Percentiles rank a stretch among this genome's conserved stretches.
These are phyloP conservation scores for Hartigia nigra DNA, from an alignment of 2,888 invertebrate genomes.

Conservation along the genomic window DNA sequence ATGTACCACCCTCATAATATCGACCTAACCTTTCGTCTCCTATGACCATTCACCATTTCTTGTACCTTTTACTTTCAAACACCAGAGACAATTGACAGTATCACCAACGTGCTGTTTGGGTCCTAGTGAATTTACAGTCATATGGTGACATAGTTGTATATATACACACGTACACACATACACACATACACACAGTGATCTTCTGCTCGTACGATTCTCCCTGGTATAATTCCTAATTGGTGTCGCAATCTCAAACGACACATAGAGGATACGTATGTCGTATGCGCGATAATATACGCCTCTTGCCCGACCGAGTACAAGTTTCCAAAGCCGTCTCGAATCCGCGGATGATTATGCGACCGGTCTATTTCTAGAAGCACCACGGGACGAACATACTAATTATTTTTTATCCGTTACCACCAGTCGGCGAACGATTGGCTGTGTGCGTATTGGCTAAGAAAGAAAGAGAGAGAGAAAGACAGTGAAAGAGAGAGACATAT, in stretches of 20 bases:
- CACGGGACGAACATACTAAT: slow-evolving; percentile 55
- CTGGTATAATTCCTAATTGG: not conserved
- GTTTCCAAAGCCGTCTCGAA: slow-evolving; percentile 61
- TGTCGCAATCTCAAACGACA: slow-evolving; percentile 22
- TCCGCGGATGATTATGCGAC: slow-evolving; percentile 55
- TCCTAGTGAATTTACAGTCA: not conserved
- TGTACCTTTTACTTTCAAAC: not conserved
- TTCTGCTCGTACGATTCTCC: slow-evolving; percentile 11
- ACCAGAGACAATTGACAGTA: not conserved
- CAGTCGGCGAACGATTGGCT: not conserved
- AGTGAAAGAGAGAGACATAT: not conserved
- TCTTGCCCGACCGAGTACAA: slow-evolving; percentile 33
- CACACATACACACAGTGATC: slow-evolving; percentile 18
- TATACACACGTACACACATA: slow-evolving; percentile 15
- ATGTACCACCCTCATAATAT: not conserved
- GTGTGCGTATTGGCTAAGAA: slow-evolving; percentile 21
- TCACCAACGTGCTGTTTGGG: not conserved
- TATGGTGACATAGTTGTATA: not conserved
- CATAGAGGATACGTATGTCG: not conserved
- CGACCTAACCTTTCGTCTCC: not conserved
- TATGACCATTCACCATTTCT: not conserved
- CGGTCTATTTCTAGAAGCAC: slow-evolving; percentile 61
- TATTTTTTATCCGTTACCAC: slow-evolving; percentile 52
- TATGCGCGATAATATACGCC: not conserved
- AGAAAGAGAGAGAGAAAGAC: slow-evolving; percentile 12